phyloP scores from a whole-genome alignment of 2,113 vertebrate species.

The Nerophis lumbriciformis region DNA sequence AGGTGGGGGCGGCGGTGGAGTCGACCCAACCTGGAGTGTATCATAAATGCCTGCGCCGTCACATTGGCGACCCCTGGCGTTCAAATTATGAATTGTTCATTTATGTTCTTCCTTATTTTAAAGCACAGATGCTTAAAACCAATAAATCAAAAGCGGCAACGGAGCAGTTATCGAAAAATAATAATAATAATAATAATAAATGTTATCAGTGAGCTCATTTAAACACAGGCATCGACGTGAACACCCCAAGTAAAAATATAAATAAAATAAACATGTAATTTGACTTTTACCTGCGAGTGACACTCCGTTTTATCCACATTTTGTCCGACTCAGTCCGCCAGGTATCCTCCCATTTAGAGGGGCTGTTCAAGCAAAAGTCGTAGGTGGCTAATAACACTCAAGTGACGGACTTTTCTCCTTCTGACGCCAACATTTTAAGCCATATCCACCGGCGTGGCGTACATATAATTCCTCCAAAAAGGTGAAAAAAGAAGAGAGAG shows the following conservation, averaged over 20 bases:
- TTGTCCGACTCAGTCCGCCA: constrained; percentile 69
- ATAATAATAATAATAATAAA: not conserved
- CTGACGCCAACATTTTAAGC: constrained; percentile 62
- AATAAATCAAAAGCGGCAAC: not conserved
- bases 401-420: constrained; percentile 71
- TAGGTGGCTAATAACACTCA: constrained; percentile 55
- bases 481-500: not conserved
- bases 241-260: not conserved
- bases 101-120: constrained; percentile 9
- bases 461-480: constrained; percentile 50
- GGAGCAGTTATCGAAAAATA: not conserved
- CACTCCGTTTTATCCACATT: constrained; percentile 77
- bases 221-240: constrained; percentile 11
- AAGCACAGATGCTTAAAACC: not conserved
- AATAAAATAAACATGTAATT: not conserved
- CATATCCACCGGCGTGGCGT: constrained; percentile 56
- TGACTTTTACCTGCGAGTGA: constrained; percentile 72
- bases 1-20: constrained; percentile 18
- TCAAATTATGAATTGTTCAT: constrained; percentile 8
- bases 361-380: constrained; percentile 64
- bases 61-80: constrained; percentile 73
- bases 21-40: constrained; percentile 31
- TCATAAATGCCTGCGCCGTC: constrained; percentile 24
- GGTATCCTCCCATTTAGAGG: constrained; percentile 70
- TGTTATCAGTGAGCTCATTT: not conserved